A percentile compares a stretch with the other conserved stretches of the same genome.
Evolutionary conservation across 2,797 vertebrate genomes (phyloP).

Genomic region (Xenops minutus): DNA sequence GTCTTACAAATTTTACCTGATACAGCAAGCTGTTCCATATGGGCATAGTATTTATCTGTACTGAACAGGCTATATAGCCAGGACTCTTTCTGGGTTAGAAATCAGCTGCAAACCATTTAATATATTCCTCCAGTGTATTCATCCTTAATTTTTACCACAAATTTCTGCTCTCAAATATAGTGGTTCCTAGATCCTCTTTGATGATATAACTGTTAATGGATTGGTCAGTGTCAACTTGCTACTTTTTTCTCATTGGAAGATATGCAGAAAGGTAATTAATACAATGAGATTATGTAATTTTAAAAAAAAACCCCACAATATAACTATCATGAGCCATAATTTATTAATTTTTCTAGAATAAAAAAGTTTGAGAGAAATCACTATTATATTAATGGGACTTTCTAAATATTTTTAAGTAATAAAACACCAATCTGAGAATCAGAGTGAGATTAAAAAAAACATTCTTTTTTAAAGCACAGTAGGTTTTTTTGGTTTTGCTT

Average conservation of each 20-base stretch:
- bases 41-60: not conserved
- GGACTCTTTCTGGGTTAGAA: not conserved
- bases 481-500: not conserved
- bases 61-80: not conserved
- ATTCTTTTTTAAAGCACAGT: not conserved
- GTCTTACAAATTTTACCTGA: not conserved
- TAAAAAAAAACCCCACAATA: not conserved
- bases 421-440: not conserved
- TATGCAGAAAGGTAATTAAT: not conserved
- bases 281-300: not conserved
- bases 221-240: not conserved
- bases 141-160: not conserved
- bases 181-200: not conserved
- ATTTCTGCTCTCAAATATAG: not conserved
- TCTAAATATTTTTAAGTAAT: not conserved
- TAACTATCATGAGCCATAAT: not conserved
- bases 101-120: not conserved
- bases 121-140: not conserved
- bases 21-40: not conserved
- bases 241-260: not conserved
- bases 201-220: not conserved
- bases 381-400: not conserved
- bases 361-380: not conserved
- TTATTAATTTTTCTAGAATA: not conserved
- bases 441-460: not conserved